These are phyloP conservation scores for Callimorpha dominula DNA, from an alignment of 2,888 invertebrate genomes.

Conservation along the genomic window DNA sequence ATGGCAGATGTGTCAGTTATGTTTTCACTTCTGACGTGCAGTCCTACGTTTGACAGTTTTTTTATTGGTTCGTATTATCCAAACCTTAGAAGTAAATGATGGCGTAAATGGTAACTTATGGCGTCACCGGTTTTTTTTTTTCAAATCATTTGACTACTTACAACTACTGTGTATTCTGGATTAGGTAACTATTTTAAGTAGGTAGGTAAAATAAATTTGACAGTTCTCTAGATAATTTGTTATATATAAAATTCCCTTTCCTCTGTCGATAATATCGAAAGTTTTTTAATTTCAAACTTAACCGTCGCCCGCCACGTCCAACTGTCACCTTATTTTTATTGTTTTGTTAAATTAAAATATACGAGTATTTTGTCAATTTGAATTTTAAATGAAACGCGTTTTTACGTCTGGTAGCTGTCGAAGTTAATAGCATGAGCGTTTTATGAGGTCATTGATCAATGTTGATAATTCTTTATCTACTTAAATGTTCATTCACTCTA, in stretches of 20 bases:
- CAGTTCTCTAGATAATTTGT: neutral
- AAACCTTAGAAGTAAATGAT: too few species aligned
- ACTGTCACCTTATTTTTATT: constrained; percentile 2
- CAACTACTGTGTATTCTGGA: too few species aligned
- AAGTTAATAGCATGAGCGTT: neutral
- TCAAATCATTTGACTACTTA: too few species aligned
- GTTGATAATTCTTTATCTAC: constrained; percentile 1
- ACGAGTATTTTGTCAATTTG: constrained; percentile 5
- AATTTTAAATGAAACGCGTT: constrained; percentile 18
- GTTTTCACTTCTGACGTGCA: too few species aligned
- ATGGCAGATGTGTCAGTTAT: too few species aligned
- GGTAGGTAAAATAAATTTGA: too few species aligned
- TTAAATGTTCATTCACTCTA: constrained; percentile 6
- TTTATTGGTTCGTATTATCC: too few species aligned
- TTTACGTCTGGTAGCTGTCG: constrained; percentile 1
- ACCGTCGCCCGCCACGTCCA: constrained; percentile 16
- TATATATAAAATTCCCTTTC: neutral
- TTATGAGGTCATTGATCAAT: constrained; percentile 9
- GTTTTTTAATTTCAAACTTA: constrained; percentile 50
- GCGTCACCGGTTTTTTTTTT: too few species aligned
- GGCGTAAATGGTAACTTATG: too few species aligned
- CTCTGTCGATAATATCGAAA: constrained; percentile 21
- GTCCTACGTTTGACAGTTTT: too few species aligned
- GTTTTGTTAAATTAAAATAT: constrained; percentile 3
- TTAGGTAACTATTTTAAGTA: too few species aligned